Base-by-base conservation (phyloP, 2,888 invertebrate species). In the Himalopsyche tibetana region DNA sequence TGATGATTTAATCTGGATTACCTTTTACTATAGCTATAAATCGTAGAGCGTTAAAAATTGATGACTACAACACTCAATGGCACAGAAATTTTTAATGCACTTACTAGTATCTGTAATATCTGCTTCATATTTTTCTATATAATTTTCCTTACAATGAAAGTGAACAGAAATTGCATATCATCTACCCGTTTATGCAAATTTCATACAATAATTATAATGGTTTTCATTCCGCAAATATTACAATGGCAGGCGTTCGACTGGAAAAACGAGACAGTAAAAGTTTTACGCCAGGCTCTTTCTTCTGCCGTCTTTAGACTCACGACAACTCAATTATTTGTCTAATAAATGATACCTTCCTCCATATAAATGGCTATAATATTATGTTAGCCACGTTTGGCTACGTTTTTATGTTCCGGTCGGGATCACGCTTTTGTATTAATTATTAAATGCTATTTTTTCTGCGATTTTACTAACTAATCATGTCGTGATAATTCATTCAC, bases 221-320 rank as follows among this genome's bases (percentile, higher is more conserved):
- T 74, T 74, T 74, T 8, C 74, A 38, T 36, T 36, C 5, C 28
- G 74, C 12, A 74, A 74, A 74, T 15, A 36, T 36, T 36, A 74
- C 74, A 74, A 74, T 74, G 42, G 42, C 11, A 80, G 51, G 51
- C 45, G 28, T 51, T 80, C 80, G 42, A 45, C 80, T 51, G 80
- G 80, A 80, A 80, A 42, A 51, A 28, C 17, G 28, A 28, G 19
- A 19, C n/a, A 80, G 80, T 80, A 80, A 80, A 80, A 80, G 80
- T 80, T 5, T 40, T 42, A 9, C 51, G 19, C 19, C 45, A 51
- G n/a, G 45, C 80, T 42, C 80, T 19, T 40, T 19, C 40, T n/a
- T 80, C 51, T 42, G 45, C 12, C 45, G 80, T 2, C 45, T 28
- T n/a, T 40, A 80, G 80, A 5, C 51, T 80, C 80, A 80, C 80